A percentile compares a stretch with the other conserved stretches of the same genome.
Evolutionary conservation across 2,113 vertebrate species (phyloP).

Genomic region (Pseudorhombus dupliciocellatus): DNA sequence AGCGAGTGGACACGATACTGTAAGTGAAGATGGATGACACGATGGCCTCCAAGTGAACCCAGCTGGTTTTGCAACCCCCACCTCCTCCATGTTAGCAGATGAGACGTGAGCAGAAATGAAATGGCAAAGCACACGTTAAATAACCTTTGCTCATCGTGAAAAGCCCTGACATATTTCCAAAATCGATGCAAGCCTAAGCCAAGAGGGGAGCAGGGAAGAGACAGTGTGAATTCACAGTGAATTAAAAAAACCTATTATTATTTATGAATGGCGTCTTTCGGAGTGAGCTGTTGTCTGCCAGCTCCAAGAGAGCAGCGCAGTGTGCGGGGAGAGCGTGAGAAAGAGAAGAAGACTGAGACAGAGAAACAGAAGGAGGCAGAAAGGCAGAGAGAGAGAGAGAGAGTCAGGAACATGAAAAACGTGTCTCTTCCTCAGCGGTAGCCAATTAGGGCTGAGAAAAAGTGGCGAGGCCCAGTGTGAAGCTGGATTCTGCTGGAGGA

Average conservation of each 20-base stretch:
- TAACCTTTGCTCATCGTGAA: too few relatives aligned
- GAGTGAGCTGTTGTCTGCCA: constrained; percentile 17
- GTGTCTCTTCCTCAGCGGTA: constrained; percentile 51
- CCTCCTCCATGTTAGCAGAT: too few relatives aligned
- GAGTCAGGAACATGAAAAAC: constrained; percentile 55
- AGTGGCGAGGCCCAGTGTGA: constrained; percentile 46
- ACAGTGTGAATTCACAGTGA: constrained; percentile 8
- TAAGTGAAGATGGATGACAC: neutral
- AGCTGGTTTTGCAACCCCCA: too few relatives aligned
- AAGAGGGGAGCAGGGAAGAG: neutral
- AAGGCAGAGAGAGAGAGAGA: constrained; percentile 33
- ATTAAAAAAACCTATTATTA: constrained; percentile 5
- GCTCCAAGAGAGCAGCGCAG: constrained; percentile 13
- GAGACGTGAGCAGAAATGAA: too few relatives aligned
- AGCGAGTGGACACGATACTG: too few relatives aligned
- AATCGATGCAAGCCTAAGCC: too few relatives aligned
- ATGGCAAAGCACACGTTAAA: too few relatives aligned
- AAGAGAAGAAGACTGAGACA: constrained; percentile 27
- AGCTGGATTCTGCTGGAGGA: constrained; percentile 40
- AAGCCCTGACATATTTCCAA: too few relatives aligned
- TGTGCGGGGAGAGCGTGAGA: constrained; percentile 26
- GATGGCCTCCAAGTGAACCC: too few relatives aligned
- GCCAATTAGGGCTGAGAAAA: constrained; percentile 73
- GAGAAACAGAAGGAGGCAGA: constrained; percentile 43
- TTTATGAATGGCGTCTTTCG: constrained; percentile 25